phyloP scores from a whole-genome alignment of 1,140 invertebrate species.

The Drosophila burlai region DNA sequence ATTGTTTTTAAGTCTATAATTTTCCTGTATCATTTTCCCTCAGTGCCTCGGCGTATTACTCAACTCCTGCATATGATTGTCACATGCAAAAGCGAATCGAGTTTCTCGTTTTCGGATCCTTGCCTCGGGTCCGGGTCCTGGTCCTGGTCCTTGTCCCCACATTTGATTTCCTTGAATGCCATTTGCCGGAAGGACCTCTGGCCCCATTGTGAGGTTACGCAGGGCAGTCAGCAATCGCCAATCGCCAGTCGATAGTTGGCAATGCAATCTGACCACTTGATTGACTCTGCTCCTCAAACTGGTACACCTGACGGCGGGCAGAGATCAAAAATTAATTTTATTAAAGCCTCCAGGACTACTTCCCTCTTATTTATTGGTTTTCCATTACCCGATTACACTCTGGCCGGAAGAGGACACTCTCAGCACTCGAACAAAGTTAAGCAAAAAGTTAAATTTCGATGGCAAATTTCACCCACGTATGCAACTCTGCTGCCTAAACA shows the following conservation, averaged over 20 bases:
- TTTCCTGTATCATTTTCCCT: not conserved
- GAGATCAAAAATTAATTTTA: constrained; percentile 25
- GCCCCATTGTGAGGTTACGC: constrained; percentile 13
- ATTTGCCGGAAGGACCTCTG: constrained; percentile 44
- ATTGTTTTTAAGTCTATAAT: not conserved
- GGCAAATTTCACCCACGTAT: constrained; percentile 53
- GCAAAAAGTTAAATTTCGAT: constrained; percentile 62
- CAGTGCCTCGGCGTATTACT: constrained; percentile 50
- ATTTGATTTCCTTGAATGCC: constrained; percentile 62
- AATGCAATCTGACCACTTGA: constrained; percentile 45
- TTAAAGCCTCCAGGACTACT: constrained; percentile 22
- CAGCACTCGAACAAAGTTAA: constrained; percentile 31
- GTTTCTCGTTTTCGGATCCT: constrained; percentile 16
- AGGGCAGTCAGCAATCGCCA: not conserved
- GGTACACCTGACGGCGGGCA: constrained; percentile 15
- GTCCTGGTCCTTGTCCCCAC: not conserved
- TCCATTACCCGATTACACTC: constrained; percentile 39
- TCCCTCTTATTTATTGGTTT: constrained; percentile 27
- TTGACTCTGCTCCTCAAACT: constrained; percentile 27
- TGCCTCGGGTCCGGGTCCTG: constrained; percentile 8
- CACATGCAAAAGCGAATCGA: constrained; percentile 53
- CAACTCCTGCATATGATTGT: constrained; percentile 63
- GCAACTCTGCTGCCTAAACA: constrained; percentile 46
- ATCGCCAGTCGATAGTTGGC: constrained; percentile 22
- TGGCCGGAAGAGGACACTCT: constrained; percentile 13